Conservation (phyloP, 2,113 vertebrate genomes). For the Sylvilagus bachmani region DNA sequence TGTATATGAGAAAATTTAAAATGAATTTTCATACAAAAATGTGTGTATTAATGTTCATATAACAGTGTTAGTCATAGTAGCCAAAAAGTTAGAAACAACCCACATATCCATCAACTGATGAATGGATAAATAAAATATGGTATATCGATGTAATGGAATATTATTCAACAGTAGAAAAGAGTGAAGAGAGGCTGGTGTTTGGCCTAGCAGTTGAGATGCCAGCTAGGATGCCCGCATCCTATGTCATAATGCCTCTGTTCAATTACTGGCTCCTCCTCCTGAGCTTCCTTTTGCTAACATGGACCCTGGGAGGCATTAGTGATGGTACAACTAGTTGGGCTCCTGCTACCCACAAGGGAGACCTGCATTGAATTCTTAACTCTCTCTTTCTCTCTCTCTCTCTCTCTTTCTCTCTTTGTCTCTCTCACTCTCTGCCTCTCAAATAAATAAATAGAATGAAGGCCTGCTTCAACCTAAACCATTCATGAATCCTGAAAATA, state of each 20-base stretch:
- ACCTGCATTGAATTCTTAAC: too few relatives aligned
- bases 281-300: too few relatives aligned
- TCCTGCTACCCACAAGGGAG: too few relatives aligned
- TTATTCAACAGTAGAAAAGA: slow-evolving; percentile 8
- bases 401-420: too few relatives aligned
- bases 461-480: background rate
- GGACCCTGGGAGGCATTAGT: too few relatives aligned
- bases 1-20: background rate
- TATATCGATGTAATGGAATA: background rate
- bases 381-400: too few relatives aligned
- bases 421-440: too few relatives aligned
- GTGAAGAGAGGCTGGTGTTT: background rate
- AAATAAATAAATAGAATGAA: background rate
- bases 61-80: slow-evolving; percentile 43
- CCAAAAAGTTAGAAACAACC: slow-evolving; percentile 1
- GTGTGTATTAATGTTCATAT: background rate
- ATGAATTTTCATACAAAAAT: background rate
- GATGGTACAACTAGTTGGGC: too few relatives aligned
- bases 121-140: slow-evolving; percentile 1
- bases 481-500: slow-evolving; percentile 15
- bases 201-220: too few relatives aligned
- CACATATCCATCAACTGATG: background rate
- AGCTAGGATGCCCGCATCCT: too few relatives aligned
- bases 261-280: too few relatives aligned
- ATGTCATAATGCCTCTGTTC: too few relatives aligned